phyloP scores from a whole-genome alignment of 2,888 invertebrate species.

The Drosophila borealis region DNA sequence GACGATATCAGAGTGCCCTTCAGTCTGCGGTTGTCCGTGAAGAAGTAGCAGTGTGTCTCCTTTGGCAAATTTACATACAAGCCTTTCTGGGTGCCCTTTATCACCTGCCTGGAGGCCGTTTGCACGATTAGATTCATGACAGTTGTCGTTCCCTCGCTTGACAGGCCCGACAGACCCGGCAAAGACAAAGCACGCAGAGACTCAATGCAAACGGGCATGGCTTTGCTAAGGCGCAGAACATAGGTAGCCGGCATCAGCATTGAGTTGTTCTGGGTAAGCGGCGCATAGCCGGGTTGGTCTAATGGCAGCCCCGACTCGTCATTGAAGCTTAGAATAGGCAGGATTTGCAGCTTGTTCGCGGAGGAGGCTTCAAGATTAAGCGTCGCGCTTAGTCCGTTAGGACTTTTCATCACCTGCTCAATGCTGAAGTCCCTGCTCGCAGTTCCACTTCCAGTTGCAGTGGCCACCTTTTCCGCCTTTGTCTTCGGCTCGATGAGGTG shows the following conservation, averaged over 20 bases:
- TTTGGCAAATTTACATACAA: conserved; percentile 96
- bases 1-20: conserved; percentile 86
- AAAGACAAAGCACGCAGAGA: conserved; percentile 89
- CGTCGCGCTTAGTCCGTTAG: conserved; percentile 93
- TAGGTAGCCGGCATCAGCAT: conserved; percentile 96
- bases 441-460: conserved; percentile 48
- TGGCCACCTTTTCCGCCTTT: conserved; percentile 12
- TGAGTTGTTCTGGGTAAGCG: conserved; percentile 93
- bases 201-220: conserved; percentile 93
- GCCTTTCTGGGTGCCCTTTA: conserved; percentile 91
- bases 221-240: conserved; percentile 91
- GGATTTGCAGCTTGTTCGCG: conserved; percentile 88
- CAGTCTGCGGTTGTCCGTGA: conserved; percentile 92
- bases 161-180: conserved; percentile 81
- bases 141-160: conserved; percentile 77
- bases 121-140: conserved; percentile 89
- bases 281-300: conserved; percentile 91
- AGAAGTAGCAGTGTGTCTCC: conserved; percentile 96
- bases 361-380: conserved; percentile 95
- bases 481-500: conserved; percentile 58
- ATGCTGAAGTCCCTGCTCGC: conserved; percentile 88
- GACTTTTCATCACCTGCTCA: conserved; percentile 68
- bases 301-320: conserved; percentile 69
- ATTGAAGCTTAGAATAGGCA: conserved; percentile 80
- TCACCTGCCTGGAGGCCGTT: conserved; percentile 90